Percentiles rank a stretch among this genome's conserved stretches.
Conservation (phyloP, 1,140 invertebrate species). For the Scaptodrosophila lebanonensis region DNA sequence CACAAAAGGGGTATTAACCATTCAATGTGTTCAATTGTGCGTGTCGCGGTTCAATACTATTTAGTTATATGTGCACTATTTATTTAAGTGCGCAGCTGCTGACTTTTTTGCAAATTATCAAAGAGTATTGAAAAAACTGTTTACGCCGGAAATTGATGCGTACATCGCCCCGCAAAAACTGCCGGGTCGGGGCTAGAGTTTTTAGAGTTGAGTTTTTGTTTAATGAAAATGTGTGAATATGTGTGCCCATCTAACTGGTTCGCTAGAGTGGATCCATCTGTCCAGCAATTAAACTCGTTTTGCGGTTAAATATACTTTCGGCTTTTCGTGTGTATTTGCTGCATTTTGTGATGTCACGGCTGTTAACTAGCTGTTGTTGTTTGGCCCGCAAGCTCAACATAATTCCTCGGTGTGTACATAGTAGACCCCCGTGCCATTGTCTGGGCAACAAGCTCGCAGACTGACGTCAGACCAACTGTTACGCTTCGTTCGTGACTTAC, state of each 20-base stretch:
- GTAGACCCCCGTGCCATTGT: no score
- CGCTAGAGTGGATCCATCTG: constrained; percentile 9
- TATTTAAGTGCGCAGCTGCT: no score
- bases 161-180: constrained; percentile 38
- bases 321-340: no score
- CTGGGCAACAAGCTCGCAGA: neutral
- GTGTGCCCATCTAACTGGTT: constrained; percentile 24
- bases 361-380: no score
- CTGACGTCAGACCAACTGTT: constrained; percentile 65
- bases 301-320: neutral
- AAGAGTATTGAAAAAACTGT: constrained; percentile 23
- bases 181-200: constrained; percentile 30
- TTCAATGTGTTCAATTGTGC: constrained; percentile 37
- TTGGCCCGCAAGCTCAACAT: no score
- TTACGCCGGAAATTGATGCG: constrained; percentile 63
- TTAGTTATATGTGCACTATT: constrained; percentile 4
- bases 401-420: no score
- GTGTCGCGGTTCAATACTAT: constrained; percentile 30
- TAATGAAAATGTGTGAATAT: constrained; percentile 56
- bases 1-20: neutral
- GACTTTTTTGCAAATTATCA: constrained; percentile 18
- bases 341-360: no score
- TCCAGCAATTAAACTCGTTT: constrained; percentile 45
- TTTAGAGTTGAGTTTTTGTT: no score
- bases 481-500: constrained; percentile 46